Evolutionary conservation across 2,888 invertebrate genomes (phyloP).

Genomic region (Sinopyrophorus schimmeli): DNA sequence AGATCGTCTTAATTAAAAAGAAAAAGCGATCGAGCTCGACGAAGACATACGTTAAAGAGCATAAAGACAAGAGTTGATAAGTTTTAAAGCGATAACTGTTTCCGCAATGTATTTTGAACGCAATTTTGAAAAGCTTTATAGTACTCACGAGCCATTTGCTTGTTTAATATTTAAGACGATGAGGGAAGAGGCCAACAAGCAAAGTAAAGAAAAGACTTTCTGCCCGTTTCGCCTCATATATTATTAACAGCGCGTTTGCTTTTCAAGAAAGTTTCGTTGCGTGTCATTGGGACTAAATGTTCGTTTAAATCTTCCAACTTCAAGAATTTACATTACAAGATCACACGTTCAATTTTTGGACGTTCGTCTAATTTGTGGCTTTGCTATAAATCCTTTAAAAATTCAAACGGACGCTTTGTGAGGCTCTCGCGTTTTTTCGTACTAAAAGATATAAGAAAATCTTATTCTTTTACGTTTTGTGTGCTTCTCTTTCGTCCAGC

Average conservation of each 20-base stretch:
- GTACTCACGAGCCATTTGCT: conserved; percentile 21
- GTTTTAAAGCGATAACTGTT: conserved; percentile 20
- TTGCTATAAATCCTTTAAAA: too few relatives aligned
- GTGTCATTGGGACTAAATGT: conserved; percentile 17
- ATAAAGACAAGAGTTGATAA: conserved; percentile 14
- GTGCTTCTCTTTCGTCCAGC: too few relatives aligned
- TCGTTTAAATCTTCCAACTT: conserved; percentile 5
- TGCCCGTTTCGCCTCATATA: conserved; percentile 19
- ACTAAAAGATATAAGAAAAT: too few relatives aligned
- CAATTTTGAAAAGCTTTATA: conserved; percentile 20
- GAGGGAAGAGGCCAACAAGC: conserved; percentile 20
- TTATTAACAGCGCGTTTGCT: conserved; percentile 18
- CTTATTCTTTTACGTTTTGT: too few relatives aligned
- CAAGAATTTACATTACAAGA: neutral
- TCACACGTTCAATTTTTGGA: neutral
- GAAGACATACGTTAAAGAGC: too few relatives aligned
- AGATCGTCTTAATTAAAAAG: too few relatives aligned
- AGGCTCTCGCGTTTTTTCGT: too few relatives aligned
- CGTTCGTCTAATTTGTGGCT: neutral
- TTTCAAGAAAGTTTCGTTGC: conserved; percentile 15
- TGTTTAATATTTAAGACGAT: conserved; percentile 27
- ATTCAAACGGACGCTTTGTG: too few relatives aligned
- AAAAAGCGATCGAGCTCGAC: too few relatives aligned
- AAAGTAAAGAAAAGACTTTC: conserved; percentile 23
- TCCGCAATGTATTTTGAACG: conserved; percentile 24